These are phyloP conservation scores for Dipodomys merriami DNA, from an alignment of 2,113 vertebrate species.

Conservation along the genomic window DNA sequence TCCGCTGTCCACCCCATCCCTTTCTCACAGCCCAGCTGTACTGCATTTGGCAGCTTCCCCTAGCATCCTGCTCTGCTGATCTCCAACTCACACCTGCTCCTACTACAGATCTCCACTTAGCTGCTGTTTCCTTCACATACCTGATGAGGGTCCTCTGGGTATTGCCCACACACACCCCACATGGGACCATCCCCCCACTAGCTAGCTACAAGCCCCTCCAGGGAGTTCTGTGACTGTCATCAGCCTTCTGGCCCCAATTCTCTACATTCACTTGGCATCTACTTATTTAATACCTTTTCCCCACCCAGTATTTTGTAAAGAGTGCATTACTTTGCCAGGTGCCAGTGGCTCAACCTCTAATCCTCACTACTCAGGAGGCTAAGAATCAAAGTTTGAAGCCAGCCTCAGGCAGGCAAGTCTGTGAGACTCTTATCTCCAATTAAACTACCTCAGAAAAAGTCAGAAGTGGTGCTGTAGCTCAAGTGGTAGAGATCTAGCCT, in stretches of 20 bases:
- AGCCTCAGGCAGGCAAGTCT: too few species aligned
- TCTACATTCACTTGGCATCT: neutral
- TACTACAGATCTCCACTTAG: neutral
- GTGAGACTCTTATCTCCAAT: too few species aligned
- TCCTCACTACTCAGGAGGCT: too few species aligned
- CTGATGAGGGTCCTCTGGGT: neutral
- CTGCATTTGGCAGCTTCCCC: neutral
- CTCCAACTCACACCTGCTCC: neutral
- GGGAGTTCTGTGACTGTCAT: neutral
- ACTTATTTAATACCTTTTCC: neutral
- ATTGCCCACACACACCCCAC: too few species aligned
- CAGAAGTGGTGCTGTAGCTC: too few species aligned
- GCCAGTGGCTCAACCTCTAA: too few species aligned
- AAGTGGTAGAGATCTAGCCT: too few species aligned
- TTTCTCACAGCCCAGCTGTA: neutral
- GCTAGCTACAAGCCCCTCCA: rapidly evolving
- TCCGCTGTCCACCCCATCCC: neutral
- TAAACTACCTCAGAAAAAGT: too few species aligned
- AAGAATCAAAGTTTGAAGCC: too few species aligned
- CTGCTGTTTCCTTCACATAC: neutral
- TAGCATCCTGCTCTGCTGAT: neutral
- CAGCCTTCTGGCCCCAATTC: neutral
- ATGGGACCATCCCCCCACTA: too few species aligned
- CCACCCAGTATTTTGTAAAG: too few species aligned
- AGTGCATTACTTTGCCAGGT: too few species aligned